A percentile compares a stretch with the other conserved stretches of the same genome.
phyloP scores from a whole-genome alignment of 2,797 vertebrate genomes.

The Apodemus agrarius region DNA sequence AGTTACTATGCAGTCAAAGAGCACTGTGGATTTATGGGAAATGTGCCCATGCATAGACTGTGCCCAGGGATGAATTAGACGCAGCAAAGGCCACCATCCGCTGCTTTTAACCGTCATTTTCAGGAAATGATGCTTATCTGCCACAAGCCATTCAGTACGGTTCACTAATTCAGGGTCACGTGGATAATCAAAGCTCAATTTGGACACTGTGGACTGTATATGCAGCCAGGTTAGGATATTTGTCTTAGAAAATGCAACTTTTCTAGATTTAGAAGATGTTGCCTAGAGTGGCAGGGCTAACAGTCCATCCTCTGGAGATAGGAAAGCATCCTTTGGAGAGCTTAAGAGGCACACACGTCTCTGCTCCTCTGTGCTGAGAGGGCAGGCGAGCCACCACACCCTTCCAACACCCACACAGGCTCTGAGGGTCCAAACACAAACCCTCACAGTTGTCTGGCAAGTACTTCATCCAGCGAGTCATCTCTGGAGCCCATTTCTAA shows the following conservation, averaged over 20 bases:
- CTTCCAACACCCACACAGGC: not conserved
- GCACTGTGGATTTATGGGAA: not conserved
- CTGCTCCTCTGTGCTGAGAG: not conserved
- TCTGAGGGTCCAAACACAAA: not conserved
- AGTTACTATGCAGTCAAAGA: not conserved
- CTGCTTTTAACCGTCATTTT: constrained; percentile 30
- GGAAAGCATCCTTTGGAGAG: not conserved
- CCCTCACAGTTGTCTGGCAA: not conserved
- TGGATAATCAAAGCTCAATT: not conserved
- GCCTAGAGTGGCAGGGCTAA: not conserved
- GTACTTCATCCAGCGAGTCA: not conserved
- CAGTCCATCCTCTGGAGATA: not conserved
- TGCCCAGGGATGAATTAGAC: not conserved
- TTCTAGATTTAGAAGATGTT: constrained; percentile 18
- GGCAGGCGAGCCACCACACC: not conserved
- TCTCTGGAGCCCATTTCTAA: not conserved
- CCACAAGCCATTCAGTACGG: not conserved
- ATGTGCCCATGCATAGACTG: not conserved
- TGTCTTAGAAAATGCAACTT: constrained; percentile 17
- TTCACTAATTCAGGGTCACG: not conserved
- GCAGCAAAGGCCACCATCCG: not conserved
- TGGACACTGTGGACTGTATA: not conserved
- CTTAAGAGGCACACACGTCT: not conserved
- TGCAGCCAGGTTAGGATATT: not conserved
- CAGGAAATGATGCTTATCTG: not conserved